Evolutionary conservation across 1,140 invertebrate genomes (phyloP).

Genomic region (Drosophila parabipectinata): DNA sequence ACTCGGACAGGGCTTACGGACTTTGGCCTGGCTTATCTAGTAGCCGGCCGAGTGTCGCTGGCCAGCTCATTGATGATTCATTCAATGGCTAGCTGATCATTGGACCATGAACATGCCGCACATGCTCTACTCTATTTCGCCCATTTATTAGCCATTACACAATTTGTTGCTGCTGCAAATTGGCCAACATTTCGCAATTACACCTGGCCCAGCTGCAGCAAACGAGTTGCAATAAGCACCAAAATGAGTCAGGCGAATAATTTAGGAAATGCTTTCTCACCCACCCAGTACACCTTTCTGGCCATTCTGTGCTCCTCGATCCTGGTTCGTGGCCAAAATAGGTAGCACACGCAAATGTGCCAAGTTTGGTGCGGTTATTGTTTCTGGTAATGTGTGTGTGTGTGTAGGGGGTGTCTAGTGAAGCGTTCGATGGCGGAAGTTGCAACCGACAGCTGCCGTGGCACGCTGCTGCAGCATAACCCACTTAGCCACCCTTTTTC

Average conservation of each 20-base stretch:
- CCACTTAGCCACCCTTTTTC: slow-evolving; percentile 44
- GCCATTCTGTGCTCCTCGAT: slow-evolving; percentile 6
- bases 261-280: slow-evolving; percentile 49
- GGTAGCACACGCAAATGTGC: slow-evolving; percentile 74
- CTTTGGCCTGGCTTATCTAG: slow-evolving; percentile 46
- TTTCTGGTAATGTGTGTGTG: slow-evolving; percentile 3
- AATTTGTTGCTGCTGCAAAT: slow-evolving; percentile 65
- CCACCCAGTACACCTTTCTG: slow-evolving; percentile 10
- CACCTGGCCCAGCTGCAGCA: slow-evolving; percentile 69
- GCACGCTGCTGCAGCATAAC: slow-evolving; percentile 18
- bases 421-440: slow-evolving; percentile 75
- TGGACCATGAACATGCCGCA: slow-evolving; percentile 64
- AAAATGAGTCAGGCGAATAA: slow-evolving; percentile 47
- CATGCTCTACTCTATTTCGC: slow-evolving; percentile 38
- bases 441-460: slow-evolving; percentile 58
- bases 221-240: slow-evolving; percentile 32
- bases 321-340: slow-evolving; percentile 49
- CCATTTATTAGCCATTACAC: slow-evolving; percentile 77
- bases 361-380: slow-evolving; percentile 31
- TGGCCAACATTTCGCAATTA: slow-evolving; percentile 71
- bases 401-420: slow-evolving; percentile 48
- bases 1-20: slow-evolving; percentile 26
- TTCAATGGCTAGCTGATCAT: slow-evolving; percentile 51
- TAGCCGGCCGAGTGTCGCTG: slow-evolving; percentile 11
- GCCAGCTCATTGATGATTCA: slow-evolving; percentile 57